Evolutionary conservation across 2,797 vertebrate species (phyloP).

Genomic region (Anguilla anguilla): DNA sequence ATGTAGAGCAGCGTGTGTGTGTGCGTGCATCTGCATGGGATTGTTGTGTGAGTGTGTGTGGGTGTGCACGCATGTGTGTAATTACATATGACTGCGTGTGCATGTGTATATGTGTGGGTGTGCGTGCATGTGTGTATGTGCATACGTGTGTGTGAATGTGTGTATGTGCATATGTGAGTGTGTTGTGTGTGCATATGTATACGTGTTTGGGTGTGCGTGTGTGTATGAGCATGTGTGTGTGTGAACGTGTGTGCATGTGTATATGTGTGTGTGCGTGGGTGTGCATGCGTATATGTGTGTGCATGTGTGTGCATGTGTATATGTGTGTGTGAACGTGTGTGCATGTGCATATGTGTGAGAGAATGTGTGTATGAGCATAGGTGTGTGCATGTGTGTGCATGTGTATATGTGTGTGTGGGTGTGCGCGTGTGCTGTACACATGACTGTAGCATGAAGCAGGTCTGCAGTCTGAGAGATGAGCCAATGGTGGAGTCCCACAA

Average conservation of each 20-base stretch:
- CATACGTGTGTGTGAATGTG: slow-evolving; percentile 12
- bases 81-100: not conserved
- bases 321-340: slow-evolving; percentile 24
- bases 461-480: slow-evolving; percentile 32
- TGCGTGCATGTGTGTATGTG: slow-evolving; percentile 1
- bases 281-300: not conserved
- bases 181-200: not conserved
- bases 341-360: not conserved
- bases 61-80: not conserved
- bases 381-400: slow-evolving; percentile 9
- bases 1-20: not conserved
- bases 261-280: not conserved
- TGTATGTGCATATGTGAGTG: not conserved
- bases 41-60: not conserved
- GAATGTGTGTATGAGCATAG: not conserved
- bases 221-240: slow-evolving; percentile 5
- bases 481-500: slow-evolving; percentile 48
- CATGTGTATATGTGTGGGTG: not conserved
- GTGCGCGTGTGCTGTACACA: slow-evolving; percentile 33
- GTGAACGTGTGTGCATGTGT: not conserved
- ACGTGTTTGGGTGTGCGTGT: not conserved
- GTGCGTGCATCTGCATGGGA: not conserved
- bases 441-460: slow-evolving; percentile 46
- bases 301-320: not conserved
- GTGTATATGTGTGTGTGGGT: slow-evolving; percentile 25